Percentiles rank a stretch among this genome's conserved stretches.
Evolutionary conservation across 2,797 vertebrate genomes (phyloP).

Genomic region (Urocyon cinereoargenteus): DNA sequence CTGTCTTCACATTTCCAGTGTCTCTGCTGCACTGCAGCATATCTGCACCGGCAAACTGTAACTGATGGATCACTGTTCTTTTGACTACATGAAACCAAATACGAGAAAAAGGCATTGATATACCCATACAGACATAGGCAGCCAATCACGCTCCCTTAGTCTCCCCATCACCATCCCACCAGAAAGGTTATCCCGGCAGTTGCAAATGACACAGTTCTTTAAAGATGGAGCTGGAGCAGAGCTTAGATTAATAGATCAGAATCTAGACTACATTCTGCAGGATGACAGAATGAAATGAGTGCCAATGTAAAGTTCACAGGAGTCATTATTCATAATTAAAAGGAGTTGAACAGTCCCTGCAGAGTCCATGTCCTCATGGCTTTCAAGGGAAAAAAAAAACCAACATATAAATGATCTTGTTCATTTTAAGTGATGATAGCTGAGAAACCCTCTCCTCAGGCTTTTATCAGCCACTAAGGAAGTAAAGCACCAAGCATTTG

Average conservation of each 20-base stretch:
- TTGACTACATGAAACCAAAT: constrained; percentile 3
- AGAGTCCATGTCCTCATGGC: neutral
- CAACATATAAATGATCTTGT: neutral
- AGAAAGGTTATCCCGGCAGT: neutral
- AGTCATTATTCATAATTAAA: constrained; percentile 47
- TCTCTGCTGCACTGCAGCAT: neutral
- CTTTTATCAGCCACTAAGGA: neutral
- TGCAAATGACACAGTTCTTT: constrained; percentile 20
- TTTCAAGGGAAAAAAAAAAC: neutral
- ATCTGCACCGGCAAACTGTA: constrained; percentile 47
- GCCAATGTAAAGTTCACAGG: constrained; percentile 18
- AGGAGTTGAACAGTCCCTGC: neutral
- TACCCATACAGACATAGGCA: neutral
- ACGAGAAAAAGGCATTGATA: neutral
- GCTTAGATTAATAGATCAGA: neutral
- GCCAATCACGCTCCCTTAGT: neutral
- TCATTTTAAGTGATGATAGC: neutral
- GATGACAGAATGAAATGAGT: constrained; percentile 33
- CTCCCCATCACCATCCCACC: neutral
- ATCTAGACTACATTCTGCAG: constrained; percentile 31
- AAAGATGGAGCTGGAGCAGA: neutral
- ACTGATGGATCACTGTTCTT: neutral
- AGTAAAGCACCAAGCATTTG: neutral
- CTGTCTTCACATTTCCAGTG: constrained; percentile 49
- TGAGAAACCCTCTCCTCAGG: neutral